These are phyloP conservation scores for Myiothlypis chrysogaster DNA, from an alignment of 2,797 vertebrate genomes.

Conservation along the genomic window DNA sequence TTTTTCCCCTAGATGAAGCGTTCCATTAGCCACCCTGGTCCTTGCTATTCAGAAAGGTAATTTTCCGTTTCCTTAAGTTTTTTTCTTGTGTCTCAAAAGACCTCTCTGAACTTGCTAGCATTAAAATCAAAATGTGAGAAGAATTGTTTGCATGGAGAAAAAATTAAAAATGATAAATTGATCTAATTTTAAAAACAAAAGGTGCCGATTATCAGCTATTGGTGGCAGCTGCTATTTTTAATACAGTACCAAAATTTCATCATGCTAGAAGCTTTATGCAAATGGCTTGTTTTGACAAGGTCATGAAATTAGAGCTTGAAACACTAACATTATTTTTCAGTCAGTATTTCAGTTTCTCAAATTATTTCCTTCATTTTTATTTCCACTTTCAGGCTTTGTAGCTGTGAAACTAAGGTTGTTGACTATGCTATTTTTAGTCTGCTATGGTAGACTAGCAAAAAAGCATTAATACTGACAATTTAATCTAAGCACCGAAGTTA, in stretches of 20 bases:
- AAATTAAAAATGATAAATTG: not conserved
- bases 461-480: not conserved
- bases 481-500: not conserved
- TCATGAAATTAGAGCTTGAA: not conserved
- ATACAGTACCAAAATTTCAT: not conserved
- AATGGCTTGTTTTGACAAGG: not conserved
- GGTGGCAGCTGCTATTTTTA: not conserved
- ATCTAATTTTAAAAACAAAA: not conserved
- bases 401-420: not conserved
- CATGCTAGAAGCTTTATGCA: not conserved
- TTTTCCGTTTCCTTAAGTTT: not conserved
- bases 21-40: constrained; percentile 92
- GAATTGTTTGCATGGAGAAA: not conserved
- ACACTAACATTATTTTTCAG: rapidly evolving
- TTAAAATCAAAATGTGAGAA: not conserved
- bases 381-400: not conserved
- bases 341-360: not conserved
- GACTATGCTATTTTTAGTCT: not conserved
- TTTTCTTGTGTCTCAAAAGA: not conserved
- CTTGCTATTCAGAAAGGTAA: constrained; percentile 89
- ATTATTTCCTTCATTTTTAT: not conserved
- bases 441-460: not conserved
- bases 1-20: constrained; percentile 85
- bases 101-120: not conserved
- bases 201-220: not conserved